These are phyloP conservation scores for Tetragnatha versicolor DNA, from an alignment of 1,140 invertebrate species.

Conservation along the genomic window DNA sequence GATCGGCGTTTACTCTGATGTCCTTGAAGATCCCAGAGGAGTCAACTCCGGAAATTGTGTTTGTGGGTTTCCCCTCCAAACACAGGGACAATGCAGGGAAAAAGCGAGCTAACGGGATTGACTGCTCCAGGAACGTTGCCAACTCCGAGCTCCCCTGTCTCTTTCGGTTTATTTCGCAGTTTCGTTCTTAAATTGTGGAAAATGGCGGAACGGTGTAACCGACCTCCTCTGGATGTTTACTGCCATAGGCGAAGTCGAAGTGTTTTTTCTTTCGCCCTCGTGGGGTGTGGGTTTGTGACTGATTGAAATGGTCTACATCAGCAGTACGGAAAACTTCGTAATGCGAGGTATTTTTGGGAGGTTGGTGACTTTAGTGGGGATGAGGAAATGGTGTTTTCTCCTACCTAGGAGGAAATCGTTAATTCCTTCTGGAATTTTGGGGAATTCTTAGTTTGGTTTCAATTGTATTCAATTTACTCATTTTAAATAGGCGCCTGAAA, in stretches of 20 bases:
- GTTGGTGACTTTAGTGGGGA: background rate
- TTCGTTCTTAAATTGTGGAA: background rate
- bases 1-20: constrained; percentile 11
- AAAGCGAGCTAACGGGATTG: background rate
- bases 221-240: background rate
- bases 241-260: background rate
- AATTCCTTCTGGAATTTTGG: background rate
- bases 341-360: constrained; percentile 13
- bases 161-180: background rate
- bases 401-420: no score
- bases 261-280: background rate
- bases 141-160: background rate
- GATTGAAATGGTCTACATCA: constrained; percentile 24
- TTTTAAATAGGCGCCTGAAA: no score
- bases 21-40: background rate
- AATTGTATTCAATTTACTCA: no score
- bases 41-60: constrained; percentile 45
- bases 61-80: constrained; percentile 12
- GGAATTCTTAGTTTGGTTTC: no score
- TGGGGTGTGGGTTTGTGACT: background rate
- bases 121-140: background rate
- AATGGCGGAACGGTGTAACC: constrained; percentile 1
- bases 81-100: background rate
- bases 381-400: no score
- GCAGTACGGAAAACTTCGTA: background rate